These are phyloP conservation scores for Dynastes maya DNA, from an alignment of 2,888 invertebrate genomes.

Conservation along the genomic window DNA sequence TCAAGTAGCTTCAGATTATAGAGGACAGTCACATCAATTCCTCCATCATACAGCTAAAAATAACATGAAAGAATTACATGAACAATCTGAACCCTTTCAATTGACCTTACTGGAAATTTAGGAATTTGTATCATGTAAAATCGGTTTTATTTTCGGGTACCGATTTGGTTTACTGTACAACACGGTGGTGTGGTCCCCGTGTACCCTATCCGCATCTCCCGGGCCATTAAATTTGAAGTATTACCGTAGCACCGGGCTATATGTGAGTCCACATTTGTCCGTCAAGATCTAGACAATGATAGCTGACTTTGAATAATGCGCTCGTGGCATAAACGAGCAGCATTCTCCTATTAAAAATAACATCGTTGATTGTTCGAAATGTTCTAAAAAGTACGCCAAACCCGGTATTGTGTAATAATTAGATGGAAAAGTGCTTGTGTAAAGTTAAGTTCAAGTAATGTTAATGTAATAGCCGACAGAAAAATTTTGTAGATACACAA, in stretches of 20 bases:
- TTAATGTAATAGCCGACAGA: not conserved
- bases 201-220: conserved; percentile 4
- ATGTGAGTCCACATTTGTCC: conserved; percentile 40
- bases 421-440: not conserved
- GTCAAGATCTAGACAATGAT: conserved; percentile 39
- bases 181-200: conserved; percentile 15
- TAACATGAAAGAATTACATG: too few relatives aligned
- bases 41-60: too few relatives aligned
- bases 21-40: too few relatives aligned
- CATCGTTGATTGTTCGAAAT: too few relatives aligned
- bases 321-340: too few relatives aligned
- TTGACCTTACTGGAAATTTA: too few relatives aligned
- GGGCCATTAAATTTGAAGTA: conserved; percentile 40
- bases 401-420: not conserved
- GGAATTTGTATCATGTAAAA: too few relatives aligned
- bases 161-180: not conserved
- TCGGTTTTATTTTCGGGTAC: not conserved
- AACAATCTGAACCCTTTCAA: too few relatives aligned
- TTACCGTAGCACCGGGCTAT: conserved; percentile 25
- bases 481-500: not conserved
- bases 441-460: not conserved
- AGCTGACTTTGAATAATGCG: conserved; percentile 35
- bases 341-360: too few relatives aligned
- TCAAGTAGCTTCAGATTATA: too few relatives aligned
- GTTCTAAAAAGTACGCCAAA: too few relatives aligned